These are phyloP conservation scores for Phyllotreta cruciferae DNA, from an alignment of 2,888 invertebrate genomes.

Conservation along the genomic window DNA sequence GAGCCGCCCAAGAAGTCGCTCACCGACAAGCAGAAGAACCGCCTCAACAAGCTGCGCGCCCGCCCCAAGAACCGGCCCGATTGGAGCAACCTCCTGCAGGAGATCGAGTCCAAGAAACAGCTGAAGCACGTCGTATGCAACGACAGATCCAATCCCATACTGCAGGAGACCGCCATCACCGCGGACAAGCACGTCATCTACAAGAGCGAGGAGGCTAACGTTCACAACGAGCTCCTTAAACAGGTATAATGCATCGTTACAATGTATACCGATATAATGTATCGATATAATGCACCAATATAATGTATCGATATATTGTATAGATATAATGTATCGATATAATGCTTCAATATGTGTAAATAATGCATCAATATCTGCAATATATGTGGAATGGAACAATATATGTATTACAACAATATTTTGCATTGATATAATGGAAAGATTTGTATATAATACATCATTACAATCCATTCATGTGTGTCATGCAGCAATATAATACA, in stretches of 20 bases:
- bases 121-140: slow-evolving; percentile 85
- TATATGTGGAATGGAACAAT: no score
- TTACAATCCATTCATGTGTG: no score
- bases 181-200: slow-evolving; percentile 79
- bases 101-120: slow-evolving; percentile 82
- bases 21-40: slow-evolving; percentile 68
- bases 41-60: slow-evolving; percentile 70
- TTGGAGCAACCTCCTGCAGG: slow-evolving; percentile 91
- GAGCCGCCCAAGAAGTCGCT: slow-evolving; percentile 63
- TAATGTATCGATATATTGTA: slow-evolving; percentile 1
- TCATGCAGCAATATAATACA: background rate
- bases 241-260: slow-evolving; percentile 54
- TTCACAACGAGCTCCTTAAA: slow-evolving; percentile 80
- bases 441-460: no score
- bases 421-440: no score
- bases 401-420: no score
- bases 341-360: no score
- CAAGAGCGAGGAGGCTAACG: slow-evolving; percentile 83
- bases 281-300: background rate
- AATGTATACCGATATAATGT: background rate
- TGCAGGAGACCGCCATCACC: slow-evolving; percentile 71
- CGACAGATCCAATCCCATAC: slow-evolving; percentile 71
- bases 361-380: no score
- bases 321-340: no score
- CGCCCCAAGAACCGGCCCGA: slow-evolving; percentile 84